Evolutionary conservation across 2,888 invertebrate genomes (phyloP).

Genomic region (Cacoxenus indagator): DNA sequence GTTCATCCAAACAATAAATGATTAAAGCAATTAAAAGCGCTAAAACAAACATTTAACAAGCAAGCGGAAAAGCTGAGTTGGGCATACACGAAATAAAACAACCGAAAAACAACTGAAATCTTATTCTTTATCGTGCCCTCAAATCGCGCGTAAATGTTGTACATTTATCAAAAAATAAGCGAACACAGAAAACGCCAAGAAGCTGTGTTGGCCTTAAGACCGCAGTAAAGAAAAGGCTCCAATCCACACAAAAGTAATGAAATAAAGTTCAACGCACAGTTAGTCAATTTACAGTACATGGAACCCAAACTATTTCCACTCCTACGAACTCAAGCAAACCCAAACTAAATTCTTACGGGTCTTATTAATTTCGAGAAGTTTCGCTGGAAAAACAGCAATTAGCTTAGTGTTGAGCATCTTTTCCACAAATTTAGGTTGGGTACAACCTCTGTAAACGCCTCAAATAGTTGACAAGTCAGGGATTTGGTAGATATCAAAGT

Average conservation of each 20-base stretch:
- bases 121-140: constrained; percentile 56
- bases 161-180: constrained; percentile 55
- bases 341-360: constrained; percentile 32
- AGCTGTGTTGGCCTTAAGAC: background rate
- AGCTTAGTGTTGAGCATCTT: background rate
- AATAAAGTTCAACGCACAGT: constrained; percentile 62
- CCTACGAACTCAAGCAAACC: constrained; percentile 28
- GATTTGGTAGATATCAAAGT: constrained; percentile 48
- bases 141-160: constrained; percentile 62
- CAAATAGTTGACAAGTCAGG: too few species aligned
- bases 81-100: background rate
- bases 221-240: background rate
- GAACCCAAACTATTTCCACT: constrained; percentile 49
- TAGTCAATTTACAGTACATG: constrained; percentile 28
- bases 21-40: constrained; percentile 64
- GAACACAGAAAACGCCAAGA: constrained; percentile 11
- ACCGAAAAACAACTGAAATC: constrained; percentile 27
- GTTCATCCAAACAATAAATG: constrained; percentile 61
- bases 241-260: background rate
- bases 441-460: background rate
- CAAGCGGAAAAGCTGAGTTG: constrained; percentile 25
- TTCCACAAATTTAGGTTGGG: background rate
- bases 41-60: constrained; percentile 65
- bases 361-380: constrained; percentile 34
- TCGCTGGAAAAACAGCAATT: constrained; percentile 11